Percentiles rank a stretch among this genome's conserved stretches.
These are phyloP conservation scores for Ceriagrion tenellum DNA, from an alignment of 2,888 invertebrate species.

Conservation along the genomic window DNA sequence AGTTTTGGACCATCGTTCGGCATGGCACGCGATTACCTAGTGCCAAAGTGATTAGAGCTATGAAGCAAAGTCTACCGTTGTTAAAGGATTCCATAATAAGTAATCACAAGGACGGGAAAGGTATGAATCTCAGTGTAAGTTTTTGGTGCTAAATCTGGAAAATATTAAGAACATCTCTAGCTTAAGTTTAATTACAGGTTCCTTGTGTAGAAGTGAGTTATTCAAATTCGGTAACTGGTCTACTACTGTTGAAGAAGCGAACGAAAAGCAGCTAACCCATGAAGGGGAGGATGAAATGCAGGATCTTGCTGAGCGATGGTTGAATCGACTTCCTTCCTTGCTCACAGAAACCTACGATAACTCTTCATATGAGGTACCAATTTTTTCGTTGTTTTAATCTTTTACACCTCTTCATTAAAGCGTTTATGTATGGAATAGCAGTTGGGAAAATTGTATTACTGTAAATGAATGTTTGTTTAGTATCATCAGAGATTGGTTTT, in stretches of 20 bases:
- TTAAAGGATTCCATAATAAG: constrained; percentile 81
- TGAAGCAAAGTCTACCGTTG: constrained; percentile 80
- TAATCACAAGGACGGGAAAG: constrained; percentile 79
- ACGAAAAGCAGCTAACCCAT: constrained; percentile 83
- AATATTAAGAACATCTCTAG: not conserved
- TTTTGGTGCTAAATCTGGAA: not conserved
- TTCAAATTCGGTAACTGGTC: constrained; percentile 82
- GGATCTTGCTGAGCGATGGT: constrained; percentile 86
- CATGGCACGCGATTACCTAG: constrained; percentile 90
- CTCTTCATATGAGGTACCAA: constrained; percentile 80
- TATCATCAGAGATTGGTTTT: too few species aligned
- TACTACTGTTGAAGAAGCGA: constrained; percentile 78
- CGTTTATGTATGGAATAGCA: too few species aligned
- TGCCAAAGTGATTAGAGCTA: constrained; percentile 80
- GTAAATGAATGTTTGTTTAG: too few species aligned
- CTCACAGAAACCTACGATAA: constrained; percentile 83
- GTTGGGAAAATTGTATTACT: too few species aligned
- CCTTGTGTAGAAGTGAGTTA: constrained; percentile 76
- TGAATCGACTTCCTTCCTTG: constrained; percentile 84
- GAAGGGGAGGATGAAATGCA: constrained; percentile 89
- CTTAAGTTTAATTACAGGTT: constrained; percentile 70
- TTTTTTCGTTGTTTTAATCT: too few species aligned
- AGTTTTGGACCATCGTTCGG: constrained; percentile 87
- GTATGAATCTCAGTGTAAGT: constrained; percentile 74
- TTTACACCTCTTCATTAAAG: too few species aligned